Conservation (phyloP, 2,113 vertebrate species). For the Pterocles orientalis region DNA sequence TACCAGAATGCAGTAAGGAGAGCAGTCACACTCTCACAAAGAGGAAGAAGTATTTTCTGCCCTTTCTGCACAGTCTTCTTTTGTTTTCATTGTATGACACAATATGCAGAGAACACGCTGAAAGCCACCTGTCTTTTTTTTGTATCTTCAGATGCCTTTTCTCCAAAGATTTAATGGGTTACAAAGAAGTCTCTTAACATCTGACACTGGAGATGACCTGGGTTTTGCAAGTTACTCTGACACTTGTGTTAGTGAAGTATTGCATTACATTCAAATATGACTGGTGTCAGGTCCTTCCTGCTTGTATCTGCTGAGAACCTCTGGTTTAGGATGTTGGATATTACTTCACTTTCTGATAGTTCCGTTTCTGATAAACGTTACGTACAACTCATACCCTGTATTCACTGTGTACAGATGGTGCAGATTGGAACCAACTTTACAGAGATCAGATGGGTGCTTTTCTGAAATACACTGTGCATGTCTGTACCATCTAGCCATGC, state of each 20-base stretch:
- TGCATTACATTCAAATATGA: neutral
- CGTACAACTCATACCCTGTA: too few species aligned
- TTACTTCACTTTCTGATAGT: neutral
- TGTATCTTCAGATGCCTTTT: neutral
- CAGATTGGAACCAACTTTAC: neutral
- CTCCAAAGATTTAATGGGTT: neutral
- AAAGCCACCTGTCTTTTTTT: neutral
- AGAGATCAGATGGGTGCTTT: neutral
- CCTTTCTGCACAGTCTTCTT: neutral
- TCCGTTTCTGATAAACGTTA: neutral
- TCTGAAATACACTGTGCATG: accelerated
- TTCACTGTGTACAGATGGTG: neutral
- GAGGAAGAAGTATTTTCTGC: neutral
- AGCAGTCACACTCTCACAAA: neutral
- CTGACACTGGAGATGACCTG: neutral
- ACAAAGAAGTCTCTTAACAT: neutral
- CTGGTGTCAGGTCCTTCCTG: neutral
- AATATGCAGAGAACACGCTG: neutral
- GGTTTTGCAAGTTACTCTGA: neutral
- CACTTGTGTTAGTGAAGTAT: neutral
- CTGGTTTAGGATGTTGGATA: neutral
- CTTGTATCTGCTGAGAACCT: neutral
- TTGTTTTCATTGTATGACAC: neutral
- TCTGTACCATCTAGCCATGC: neutral
- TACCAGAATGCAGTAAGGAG: neutral